phyloP scores from a whole-genome alignment of 53 echinoderm and acorn worm genomes.

The Zoroaster sp. region DNA sequence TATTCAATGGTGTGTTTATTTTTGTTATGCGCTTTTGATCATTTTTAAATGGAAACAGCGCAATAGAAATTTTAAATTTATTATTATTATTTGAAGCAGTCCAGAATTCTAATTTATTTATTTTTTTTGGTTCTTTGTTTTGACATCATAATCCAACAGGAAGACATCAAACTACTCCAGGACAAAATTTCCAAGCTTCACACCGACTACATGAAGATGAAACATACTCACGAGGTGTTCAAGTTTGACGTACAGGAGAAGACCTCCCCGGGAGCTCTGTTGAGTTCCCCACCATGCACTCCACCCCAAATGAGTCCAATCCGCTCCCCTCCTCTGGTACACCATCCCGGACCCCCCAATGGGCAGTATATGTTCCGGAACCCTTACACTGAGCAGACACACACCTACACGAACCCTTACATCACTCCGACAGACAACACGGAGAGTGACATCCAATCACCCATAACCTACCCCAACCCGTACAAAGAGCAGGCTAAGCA shows the following conservation, averaged over 20 bases:
- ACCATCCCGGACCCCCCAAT: not conserved
- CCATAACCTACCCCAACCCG: not conserved
- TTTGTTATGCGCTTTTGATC: no score
- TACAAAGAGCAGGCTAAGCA: not conserved
- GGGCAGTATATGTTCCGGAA: slow-evolving; percentile 37
- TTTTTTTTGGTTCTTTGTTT: not conserved
- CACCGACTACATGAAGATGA: slow-evolving; percentile 75
- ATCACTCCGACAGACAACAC: not conserved
- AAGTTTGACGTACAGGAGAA: slow-evolving; percentile 72
- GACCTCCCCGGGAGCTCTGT: slow-evolving; percentile 27
- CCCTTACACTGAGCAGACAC: slow-evolving; percentile 12
- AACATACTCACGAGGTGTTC: slow-evolving; percentile 73
- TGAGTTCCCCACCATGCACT: slow-evolving; percentile 43
- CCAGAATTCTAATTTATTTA: no score
- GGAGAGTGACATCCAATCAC: not conserved
- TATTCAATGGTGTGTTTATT: no score
- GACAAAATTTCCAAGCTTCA: slow-evolving; percentile 71
- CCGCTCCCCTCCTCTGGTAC: not conserved
- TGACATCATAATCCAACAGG: slow-evolving; percentile 1
- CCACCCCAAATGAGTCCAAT: slow-evolving; percentile 30
- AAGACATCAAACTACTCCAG: slow-evolving; percentile 52
- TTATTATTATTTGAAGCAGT: no score
- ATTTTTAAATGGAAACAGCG: no score
- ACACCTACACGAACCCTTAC: slow-evolving; percentile 5
- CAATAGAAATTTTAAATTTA: no score